Conservation (phyloP, 2,888 invertebrate species). For the Psylliodes chrysocephalus region DNA sequence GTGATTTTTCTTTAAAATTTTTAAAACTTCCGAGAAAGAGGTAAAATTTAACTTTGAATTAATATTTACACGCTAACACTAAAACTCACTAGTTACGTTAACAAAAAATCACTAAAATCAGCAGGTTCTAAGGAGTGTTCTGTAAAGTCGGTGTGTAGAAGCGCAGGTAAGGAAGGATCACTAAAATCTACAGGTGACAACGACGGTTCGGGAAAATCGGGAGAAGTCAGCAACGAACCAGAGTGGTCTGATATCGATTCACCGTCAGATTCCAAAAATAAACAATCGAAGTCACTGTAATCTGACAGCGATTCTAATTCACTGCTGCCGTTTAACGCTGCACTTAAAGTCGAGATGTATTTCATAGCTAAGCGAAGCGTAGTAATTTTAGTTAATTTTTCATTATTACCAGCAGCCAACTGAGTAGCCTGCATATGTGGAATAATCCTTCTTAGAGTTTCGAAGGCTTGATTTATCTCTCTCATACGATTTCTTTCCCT, state of each 20-base stretch:
- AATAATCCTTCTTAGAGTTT: constrained; percentile 69
- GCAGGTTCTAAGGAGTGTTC: constrained; percentile 58
- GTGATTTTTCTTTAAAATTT: too few relatives aligned
- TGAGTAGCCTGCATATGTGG: constrained; percentile 62
- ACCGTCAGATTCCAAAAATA: constrained; percentile 69
- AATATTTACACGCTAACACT: constrained; percentile 14
- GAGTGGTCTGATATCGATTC: constrained; percentile 63
- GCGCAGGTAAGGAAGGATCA: constrained; percentile 59
- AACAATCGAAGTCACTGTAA: constrained; percentile 58
- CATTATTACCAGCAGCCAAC: constrained; percentile 60
- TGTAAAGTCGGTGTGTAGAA: constrained; percentile 60
- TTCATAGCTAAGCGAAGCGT: constrained; percentile 74
- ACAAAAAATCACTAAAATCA: constrained; percentile 62
- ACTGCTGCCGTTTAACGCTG: constrained; percentile 65
- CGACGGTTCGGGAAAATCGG: constrained; percentile 65
- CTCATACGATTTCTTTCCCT: constrained; percentile 74
- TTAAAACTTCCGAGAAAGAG: background rate
- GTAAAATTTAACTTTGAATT: constrained; percentile 4
- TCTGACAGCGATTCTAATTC: constrained; percentile 48
- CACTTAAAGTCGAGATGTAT: constrained; percentile 74
- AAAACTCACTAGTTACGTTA: constrained; percentile 53
- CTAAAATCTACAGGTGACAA: constrained; percentile 69
- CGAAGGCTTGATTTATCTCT: constrained; percentile 76
- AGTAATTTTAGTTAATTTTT: constrained; percentile 75
- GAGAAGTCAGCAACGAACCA: constrained; percentile 53